These are phyloP conservation scores for Lasius platythorax DNA, from an alignment of 2,888 invertebrate genomes.

Conservation along the genomic window DNA sequence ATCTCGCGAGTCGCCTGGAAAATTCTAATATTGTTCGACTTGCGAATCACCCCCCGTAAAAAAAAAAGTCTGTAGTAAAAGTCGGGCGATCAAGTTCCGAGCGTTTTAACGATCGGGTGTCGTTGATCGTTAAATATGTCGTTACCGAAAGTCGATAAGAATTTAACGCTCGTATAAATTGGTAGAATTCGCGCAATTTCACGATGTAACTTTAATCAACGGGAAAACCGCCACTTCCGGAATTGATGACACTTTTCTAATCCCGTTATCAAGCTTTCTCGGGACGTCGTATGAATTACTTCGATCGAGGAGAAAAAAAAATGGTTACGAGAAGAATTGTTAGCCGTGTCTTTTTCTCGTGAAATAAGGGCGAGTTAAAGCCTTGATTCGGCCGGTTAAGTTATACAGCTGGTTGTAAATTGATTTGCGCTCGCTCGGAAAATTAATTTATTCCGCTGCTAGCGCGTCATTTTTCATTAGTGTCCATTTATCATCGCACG, in stretches of 20 bases:
- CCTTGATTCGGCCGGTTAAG: not conserved
- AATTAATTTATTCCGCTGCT: constrained; percentile 24
- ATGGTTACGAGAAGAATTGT: constrained; percentile 6
- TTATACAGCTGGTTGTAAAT: constrained; percentile 25
- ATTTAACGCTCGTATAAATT: constrained; percentile 16
- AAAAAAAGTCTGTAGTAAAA: constrained; percentile 17
- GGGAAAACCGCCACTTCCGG: not conserved
- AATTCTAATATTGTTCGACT: constrained; percentile 58
- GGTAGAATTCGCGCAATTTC: not conserved
- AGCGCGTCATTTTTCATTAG: constrained; percentile 26
- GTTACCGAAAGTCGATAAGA: constrained; percentile 29
- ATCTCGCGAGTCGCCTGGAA: constrained; percentile 47
- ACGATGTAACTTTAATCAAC: not conserved
- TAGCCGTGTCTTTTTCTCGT: not conserved
- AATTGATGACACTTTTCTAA: constrained; percentile 1
- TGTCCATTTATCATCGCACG: not conserved
- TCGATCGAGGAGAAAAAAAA: not conserved
- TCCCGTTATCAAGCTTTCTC: not conserved
- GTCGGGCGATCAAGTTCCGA: constrained; percentile 5
- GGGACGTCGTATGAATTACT: not conserved
- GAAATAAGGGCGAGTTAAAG: not conserved
- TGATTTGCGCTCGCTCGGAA: constrained; percentile 14
- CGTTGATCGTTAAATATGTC: constrained; percentile 39
- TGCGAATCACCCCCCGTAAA: constrained; percentile 26
- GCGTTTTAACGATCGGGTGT: constrained; percentile 53